Evolutionary conservation across 2,113 vertebrate genomes (phyloP).

Genomic region (Fulmarus glacialis): DNA sequence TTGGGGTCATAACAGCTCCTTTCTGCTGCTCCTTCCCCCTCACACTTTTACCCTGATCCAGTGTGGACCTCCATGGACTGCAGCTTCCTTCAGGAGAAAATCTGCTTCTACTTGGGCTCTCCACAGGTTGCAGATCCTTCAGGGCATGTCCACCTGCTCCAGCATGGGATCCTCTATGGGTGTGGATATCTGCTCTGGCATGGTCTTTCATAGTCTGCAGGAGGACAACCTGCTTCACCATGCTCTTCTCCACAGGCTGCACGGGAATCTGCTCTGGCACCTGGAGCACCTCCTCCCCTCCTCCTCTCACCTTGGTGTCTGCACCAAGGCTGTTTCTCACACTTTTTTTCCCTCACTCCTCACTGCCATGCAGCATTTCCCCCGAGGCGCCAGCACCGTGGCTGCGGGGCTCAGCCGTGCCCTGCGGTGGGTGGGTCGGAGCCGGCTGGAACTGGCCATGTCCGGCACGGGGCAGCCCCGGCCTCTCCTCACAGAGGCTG

Average conservation of each 20-base stretch:
- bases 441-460: background rate
- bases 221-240: background rate
- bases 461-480: background rate
- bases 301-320: background rate
- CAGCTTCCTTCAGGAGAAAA: background rate
- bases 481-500: background rate
- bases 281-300: background rate
- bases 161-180: background rate
- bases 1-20: background rate
- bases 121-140: background rate
- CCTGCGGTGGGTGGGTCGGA: fast-evolving
- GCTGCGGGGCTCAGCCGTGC: too few relatives aligned
- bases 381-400: background rate
- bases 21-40: background rate
- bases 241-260: background rate
- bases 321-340: background rate
- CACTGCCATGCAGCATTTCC: background rate
- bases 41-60: background rate
- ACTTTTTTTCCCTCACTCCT: background rate
- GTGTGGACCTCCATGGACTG: background rate
- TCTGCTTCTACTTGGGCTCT: background rate
- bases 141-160: background rate
- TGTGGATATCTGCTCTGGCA: background rate
- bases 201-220: background rate
- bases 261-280: background rate